phyloP scores from a whole-genome alignment of 2,797 vertebrate genomes.

The Chaunax sp. region DNA sequence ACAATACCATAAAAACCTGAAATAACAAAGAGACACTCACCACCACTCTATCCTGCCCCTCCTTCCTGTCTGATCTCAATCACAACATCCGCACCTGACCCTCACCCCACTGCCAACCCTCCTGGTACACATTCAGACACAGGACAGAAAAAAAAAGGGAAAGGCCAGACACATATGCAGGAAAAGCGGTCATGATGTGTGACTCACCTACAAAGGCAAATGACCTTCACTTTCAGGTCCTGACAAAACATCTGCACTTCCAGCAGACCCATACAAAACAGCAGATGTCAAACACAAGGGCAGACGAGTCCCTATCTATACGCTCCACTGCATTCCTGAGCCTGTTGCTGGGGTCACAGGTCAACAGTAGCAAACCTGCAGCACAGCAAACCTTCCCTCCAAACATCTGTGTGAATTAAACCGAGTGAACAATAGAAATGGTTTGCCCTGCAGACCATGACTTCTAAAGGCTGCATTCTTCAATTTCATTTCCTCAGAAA shows the following conservation, averaged over 20 bases:
- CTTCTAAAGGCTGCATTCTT: not conserved
- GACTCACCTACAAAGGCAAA: constrained; percentile 39
- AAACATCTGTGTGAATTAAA: not conserved
- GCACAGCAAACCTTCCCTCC: not conserved
- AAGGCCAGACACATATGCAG: constrained; percentile 10
- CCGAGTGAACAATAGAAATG: not conserved
- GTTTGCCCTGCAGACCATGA: not conserved
- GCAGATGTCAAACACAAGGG: constrained; percentile 18
- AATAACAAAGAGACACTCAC: constrained; percentile 60
- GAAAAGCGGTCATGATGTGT: constrained; percentile 27
- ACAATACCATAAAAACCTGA: constrained; percentile 57
- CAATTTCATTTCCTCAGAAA: not conserved
- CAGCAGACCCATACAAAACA: constrained; percentile 12
- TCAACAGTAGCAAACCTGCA: constrained; percentile 26
- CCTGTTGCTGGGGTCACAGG: constrained; percentile 66
- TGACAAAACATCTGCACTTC: constrained; percentile 30
- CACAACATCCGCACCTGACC: constrained; percentile 56
- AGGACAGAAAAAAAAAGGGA: not conserved
- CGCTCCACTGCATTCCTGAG: constrained; percentile 41
- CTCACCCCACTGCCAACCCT: not conserved
- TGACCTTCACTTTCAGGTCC: constrained; percentile 42
- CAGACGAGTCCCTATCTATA: constrained; percentile 42
- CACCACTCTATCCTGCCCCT: constrained; percentile 24
- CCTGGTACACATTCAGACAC: constrained; percentile 14
- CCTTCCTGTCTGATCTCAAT: constrained; percentile 46